Base-by-base conservation (phyloP, 2,888 invertebrate genomes). In the Cosmia trapezina region DNA sequence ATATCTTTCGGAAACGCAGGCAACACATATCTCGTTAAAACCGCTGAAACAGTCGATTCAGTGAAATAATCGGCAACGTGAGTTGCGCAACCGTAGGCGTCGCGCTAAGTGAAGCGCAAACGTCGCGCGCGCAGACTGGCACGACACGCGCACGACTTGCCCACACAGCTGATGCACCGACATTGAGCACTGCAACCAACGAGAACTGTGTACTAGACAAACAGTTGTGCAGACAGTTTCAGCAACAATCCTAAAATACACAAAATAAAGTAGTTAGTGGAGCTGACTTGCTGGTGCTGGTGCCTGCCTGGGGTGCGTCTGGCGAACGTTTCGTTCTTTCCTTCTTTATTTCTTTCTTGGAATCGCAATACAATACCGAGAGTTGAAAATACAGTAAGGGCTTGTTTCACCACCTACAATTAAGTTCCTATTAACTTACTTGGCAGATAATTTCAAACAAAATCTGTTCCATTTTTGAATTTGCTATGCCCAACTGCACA, bases 31-130 rank as follows among this genome's bases (percentile, higher is more conserved):
- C 19, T 66, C 11, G 14, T 33, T 9, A 12, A 51, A 45, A 33
- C 43, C 11, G 41, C 61, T 65, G 41, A 62, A 65, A 54, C 28
- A 56, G 9, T 51, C n/a, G 33, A 43, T 33, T 33, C 17, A 43
- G 43, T 41, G 61, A 61, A 70, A 57, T 60, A 19, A 49, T 22
- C 43, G 60, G 53, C 69, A 49, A 54, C 37, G 7, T 0, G n/a
- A 0, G 37, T 80, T 72, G 63, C 70, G 67, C 69, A 80, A 73
- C 17, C 45, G 47, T 12, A 61, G 62, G 51, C 75, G 76, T 57
- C 62, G 47, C 14, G 77, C 73, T 80, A 83, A 73, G 83, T 78
- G 83, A 66, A 59, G 71, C 59, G 78, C 68, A 57, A 60, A 68
- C 59, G 62, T 28, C 71, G 61, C 33, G 0, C 33, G 2, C 12